Conservation (phyloP, 2,888 invertebrate genomes). For the Agrochola lota region DNA sequence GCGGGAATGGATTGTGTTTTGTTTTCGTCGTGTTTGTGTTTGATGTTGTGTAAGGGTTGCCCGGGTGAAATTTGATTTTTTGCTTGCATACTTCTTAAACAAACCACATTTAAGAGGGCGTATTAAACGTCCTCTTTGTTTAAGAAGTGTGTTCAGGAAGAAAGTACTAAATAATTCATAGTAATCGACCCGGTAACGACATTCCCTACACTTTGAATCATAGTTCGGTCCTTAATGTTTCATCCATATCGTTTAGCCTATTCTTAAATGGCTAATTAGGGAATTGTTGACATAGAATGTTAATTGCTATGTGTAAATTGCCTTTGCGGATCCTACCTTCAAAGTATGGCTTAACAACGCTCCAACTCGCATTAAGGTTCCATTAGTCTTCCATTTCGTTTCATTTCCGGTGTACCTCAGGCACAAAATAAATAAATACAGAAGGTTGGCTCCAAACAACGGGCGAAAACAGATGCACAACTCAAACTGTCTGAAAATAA, state of each 20-base stretch:
- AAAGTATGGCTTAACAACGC: conserved; percentile 12
- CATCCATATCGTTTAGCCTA: neutral
- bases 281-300: conserved; percentile 21
- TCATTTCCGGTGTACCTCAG: conserved; percentile 17
- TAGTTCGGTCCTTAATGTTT: neutral
- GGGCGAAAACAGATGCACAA: neutral
- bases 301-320: conserved; percentile 23
- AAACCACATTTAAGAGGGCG: too few species aligned
- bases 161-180: too few species aligned
- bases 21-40: too few species aligned
- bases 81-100: too few species aligned
- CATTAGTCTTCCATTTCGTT: conserved; percentile 25
- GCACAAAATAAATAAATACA: neutral
- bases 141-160: too few species aligned
- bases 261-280: neutral
- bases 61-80: too few species aligned
- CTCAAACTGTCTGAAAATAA: neutral
- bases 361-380: conserved; percentile 17
- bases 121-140: too few species aligned
- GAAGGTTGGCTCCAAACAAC: neutral
- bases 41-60: too few species aligned
- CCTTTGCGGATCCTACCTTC: neutral
- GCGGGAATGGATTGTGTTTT: too few species aligned
- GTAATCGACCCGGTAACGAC: neutral
- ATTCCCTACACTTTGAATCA: neutral